Evolutionary conservation across 1,140 invertebrate genomes (phyloP).

Genomic region (Scaptomyza montana): DNA sequence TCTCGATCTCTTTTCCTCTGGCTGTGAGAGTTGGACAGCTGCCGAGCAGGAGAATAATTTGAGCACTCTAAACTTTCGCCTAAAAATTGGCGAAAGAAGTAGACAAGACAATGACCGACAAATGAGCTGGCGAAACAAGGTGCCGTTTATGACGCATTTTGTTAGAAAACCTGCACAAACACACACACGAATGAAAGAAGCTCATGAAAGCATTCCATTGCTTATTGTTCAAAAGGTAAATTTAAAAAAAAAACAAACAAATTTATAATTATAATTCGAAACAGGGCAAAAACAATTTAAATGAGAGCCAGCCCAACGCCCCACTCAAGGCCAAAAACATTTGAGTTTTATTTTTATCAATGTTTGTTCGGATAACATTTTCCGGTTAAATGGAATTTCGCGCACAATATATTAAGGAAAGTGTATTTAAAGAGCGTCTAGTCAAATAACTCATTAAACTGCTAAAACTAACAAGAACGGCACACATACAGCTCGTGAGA

Average conservation of each 20-base stretch:
- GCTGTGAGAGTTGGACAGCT: background rate
- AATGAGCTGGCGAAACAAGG: constrained; percentile 5
- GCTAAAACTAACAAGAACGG: constrained; percentile 24
- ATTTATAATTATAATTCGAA: constrained; percentile 6
- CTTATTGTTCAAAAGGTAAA: constrained; percentile 4
- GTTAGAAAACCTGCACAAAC: constrained; percentile 16
- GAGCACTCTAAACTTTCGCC: constrained; percentile 27
- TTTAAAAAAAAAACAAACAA: background rate
- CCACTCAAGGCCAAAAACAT: constrained; percentile 35
- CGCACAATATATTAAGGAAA: constrained; percentile 36
- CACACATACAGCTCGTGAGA: background rate
- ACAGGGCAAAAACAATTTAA: background rate
- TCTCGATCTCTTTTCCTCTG: background rate
- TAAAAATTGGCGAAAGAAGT: constrained; percentile 5
- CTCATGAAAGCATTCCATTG: background rate
- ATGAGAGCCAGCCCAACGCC: too few relatives aligned
- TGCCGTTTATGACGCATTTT: constrained; percentile 5
- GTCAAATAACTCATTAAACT: constrained; percentile 32
- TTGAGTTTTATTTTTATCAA: constrained; percentile 29
- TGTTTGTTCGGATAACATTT: constrained; percentile 23
- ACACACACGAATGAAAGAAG: background rate
- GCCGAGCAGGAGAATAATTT: background rate
- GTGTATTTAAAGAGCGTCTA: constrained; percentile 15
- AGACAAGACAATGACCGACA: background rate
- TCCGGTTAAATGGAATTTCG: constrained; percentile 25